Base-by-base conservation (phyloP, 1,140 invertebrate species). In the Brachionus paranguensis region DNA sequence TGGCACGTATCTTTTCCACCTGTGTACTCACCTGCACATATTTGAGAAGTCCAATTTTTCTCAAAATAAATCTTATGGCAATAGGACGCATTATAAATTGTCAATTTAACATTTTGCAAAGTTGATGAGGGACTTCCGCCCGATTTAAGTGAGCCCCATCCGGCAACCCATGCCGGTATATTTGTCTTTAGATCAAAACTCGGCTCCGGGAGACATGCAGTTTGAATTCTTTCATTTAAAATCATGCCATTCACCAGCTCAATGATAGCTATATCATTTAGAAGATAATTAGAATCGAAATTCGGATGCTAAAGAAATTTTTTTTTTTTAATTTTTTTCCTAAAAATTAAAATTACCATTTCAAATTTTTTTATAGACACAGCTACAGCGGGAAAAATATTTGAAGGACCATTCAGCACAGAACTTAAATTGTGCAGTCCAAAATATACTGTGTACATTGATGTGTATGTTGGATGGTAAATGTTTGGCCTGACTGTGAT, bases 391-490 rank as follows among this genome's bases (percentile, higher is more conserved):
- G 53, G 47, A 64, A 47, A 20, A 64, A 70, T 47, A 37, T 8
- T 70, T 45, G 60, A 43, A 14, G 0, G 8, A n/a, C 8, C 20
- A 33, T 50, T 24, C 14, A 81, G 17, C 7, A 43, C 33, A 1
- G 20, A n/a, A 14, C 27, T 81, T 14, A 64, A n/a, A 45, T 64
- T 64, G 7, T 83, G 37, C 11, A 37, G 4, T 33, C 60, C 60
- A 12, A 83, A 37, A n/a, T 83, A 83, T 11, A 68, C 81, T 43
- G 27, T 81, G 27, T 64, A 81, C 78, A 81, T 81, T n/a, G 78
- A 81, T 41, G 29, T 29, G 24, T 64, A 64, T 20, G 53, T 81
- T 43, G 78, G 78, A 41, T 41, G 20, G 20, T 45, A 81, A n/a
- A 12, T 43, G 29, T 81, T 81, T 12, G 78, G 78, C 4, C 37